These are phyloP conservation scores for Drosophila nasuta DNA, from an alignment of 1,140 invertebrate species.

Conservation along the genomic window DNA sequence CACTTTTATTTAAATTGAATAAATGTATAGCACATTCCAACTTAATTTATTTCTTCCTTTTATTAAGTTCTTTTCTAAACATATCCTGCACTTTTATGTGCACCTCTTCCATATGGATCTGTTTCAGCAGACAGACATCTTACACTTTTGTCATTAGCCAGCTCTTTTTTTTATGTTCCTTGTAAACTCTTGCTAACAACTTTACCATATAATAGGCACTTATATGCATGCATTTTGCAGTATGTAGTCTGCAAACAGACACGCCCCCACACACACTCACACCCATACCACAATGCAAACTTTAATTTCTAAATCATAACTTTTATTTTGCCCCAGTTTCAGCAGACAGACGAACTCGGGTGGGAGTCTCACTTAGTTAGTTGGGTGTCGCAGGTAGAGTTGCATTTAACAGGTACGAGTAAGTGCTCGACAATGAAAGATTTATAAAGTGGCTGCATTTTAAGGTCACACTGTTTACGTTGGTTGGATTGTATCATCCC, in stretches of 20 bases:
- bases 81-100: conserved; percentile 40
- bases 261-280: conserved; percentile 12
- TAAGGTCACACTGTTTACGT: conserved; percentile 3
- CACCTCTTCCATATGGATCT: conserved; percentile 66
- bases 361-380: background rate
- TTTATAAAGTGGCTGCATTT: conserved; percentile 4
- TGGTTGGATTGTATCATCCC: too few relatives aligned
- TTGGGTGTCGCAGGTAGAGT: conserved; percentile 9
- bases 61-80: background rate
- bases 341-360: conserved; percentile 8
- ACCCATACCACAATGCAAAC: conserved; percentile 53
- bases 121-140: conserved; percentile 58
- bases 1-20: too few relatives aligned
- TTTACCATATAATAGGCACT: conserved; percentile 26
- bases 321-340: conserved; percentile 63
- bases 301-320: conserved; percentile 80
- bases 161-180: conserved; percentile 51
- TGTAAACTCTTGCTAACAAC: conserved; percentile 15
- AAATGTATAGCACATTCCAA: too few relatives aligned
- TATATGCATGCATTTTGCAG: conserved; percentile 3
- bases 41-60: too few relatives aligned
- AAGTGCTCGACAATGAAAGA: conserved; percentile 40
- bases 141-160: conserved; percentile 69
- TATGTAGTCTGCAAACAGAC: conserved; percentile 24
- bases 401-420: conserved; percentile 14